Evolutionary conservation across 2,888 invertebrate species (phyloP).

Genomic region (Tinea trinotella): DNA sequence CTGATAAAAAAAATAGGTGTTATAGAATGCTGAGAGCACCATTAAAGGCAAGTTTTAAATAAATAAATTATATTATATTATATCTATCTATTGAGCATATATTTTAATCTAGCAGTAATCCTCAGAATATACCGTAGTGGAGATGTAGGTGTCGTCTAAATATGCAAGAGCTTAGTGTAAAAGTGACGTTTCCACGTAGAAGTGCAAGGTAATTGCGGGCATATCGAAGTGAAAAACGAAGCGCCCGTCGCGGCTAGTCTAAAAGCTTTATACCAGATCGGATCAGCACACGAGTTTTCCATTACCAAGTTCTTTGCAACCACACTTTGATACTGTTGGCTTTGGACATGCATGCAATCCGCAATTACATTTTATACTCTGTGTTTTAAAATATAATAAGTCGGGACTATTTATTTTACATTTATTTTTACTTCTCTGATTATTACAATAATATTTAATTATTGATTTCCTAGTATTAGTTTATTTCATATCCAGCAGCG

Average conservation of each 20-base stretch:
- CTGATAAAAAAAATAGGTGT: too few relatives aligned
- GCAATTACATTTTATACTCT: constrained; percentile 1
- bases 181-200: neutral
- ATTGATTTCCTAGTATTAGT: too few relatives aligned
- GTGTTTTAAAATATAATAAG: neutral
- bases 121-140: neutral
- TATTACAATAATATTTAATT: too few relatives aligned
- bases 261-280: constrained; percentile 61
- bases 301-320: constrained; percentile 34
- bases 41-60: too few relatives aligned
- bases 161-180: neutral
- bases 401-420: too few relatives aligned
- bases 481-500: too few relatives aligned
- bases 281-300: constrained; percentile 67
- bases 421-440: too few relatives aligned
- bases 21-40: too few relatives aligned
- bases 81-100: too few relatives aligned
- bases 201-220: constrained; percentile 39
- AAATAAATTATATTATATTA: too few relatives aligned
- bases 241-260: constrained; percentile 41
- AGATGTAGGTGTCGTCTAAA: neutral
- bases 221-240: constrained; percentile 55
- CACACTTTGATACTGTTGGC: constrained; percentile 8
- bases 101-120: too few relatives aligned
- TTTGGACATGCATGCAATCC: neutral